A percentile compares a stretch with the other conserved stretches of the same genome.
Evolutionary conservation across 2,113 vertebrate species (phyloP).

Genomic region (Morone chrysops): DNA sequence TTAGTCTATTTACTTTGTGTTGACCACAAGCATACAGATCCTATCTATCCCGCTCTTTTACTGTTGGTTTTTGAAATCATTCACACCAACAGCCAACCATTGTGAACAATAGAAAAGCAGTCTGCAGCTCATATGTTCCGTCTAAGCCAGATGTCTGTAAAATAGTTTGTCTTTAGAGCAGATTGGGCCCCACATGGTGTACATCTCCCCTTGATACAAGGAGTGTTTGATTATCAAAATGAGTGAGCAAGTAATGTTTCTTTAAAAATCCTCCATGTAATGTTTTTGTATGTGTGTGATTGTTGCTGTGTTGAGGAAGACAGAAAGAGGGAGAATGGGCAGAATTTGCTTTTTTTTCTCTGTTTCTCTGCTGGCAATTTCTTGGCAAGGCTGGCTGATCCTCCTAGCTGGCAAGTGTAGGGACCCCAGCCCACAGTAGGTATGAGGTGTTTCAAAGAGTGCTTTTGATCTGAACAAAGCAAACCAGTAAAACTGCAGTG

Average conservation of each 20-base stretch:
- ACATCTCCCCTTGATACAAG: constrained; percentile 22
- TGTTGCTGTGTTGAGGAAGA: constrained; percentile 13
- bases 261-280: constrained; percentile 6
- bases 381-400: constrained; percentile 73
- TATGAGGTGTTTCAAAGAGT: constrained; percentile 79
- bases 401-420: constrained; percentile 68
- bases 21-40: constrained; percentile 18
- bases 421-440: constrained; percentile 71
- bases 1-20: constrained; percentile 18
- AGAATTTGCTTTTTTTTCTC: constrained; percentile 58
- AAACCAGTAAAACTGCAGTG: constrained; percentile 81
- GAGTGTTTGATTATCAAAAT: constrained; percentile 44
- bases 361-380: constrained; percentile 68
- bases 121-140: neutral
- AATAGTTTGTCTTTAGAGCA: constrained; percentile 23
- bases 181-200: constrained; percentile 9
- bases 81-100: neutral
- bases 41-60: neutral
- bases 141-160: constrained; percentile 37
- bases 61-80: neutral
- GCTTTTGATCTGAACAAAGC: constrained; percentile 84
- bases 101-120: neutral
- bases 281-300: constrained; percentile 33
- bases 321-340: neutral
- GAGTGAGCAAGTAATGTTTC: constrained; percentile 6